Base-by-base conservation (phyloP, 2,113 vertebrate genomes). In the Shinisaurus crocodilurus region DNA sequence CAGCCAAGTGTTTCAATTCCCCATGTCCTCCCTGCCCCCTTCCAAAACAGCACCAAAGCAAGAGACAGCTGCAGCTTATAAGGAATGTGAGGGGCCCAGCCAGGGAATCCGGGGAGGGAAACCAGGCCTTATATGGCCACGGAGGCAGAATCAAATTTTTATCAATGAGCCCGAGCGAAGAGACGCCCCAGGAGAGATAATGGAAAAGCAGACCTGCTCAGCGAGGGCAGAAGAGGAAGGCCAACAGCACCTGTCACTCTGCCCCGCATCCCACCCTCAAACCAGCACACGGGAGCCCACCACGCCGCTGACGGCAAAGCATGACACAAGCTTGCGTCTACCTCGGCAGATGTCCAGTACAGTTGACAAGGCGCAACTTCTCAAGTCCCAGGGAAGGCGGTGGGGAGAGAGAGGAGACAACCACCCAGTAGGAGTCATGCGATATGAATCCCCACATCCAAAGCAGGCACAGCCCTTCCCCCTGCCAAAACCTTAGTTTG, bases 81-180 rank as follows among this genome's bases (percentile, higher is more conserved):
- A 98, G 98, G 98, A 99, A 99, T 98, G 98, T 94, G 97, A 98
- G 98, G 97, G 98, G 98, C 98, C 98, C 97, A 97, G 98, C 97
- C 98, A 98, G 97, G 95, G 97, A 96, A 95, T 95, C 95, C 96
- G 96, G 97, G 97, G 97, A 98, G 98, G 98, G 98, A 98, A 98
- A 99, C 97, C 98, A 97, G 96, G 98, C 99, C 98, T 99, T 99
- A 99, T 99, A 99, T 98, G 98, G 99, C 95, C 98, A 98, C 97
- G 97, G 98, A 98, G 98, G 98, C 98, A 97, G 98, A 99, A 98
- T 98, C 97, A 96, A 97, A 98, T 97, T 98, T 98, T 99, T 99
- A 99, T 99, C 99, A 98, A 98, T 98, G 98, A 98, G 98, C 92
- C 86, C 5, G 89, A 95, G 95, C 94, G 91, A 83, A 91, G 94